Percentiles rank a stretch among this genome's conserved stretches.
These are phyloP conservation scores for Darevskia nairensis DNA, from an alignment of 2,797 vertebrate genomes.

Conservation along the genomic window DNA sequence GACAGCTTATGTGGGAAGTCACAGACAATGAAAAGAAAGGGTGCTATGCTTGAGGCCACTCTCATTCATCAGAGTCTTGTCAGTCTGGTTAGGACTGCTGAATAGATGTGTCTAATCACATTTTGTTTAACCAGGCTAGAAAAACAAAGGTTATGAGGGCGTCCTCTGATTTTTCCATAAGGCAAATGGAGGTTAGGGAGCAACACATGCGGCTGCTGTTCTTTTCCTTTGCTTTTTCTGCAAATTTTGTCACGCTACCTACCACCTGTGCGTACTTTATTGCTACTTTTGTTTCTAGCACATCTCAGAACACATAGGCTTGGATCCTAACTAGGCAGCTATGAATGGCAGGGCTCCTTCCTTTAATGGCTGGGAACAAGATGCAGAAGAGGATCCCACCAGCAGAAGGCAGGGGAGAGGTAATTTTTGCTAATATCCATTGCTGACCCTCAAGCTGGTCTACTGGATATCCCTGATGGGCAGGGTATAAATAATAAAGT, in stretches of 20 bases:
- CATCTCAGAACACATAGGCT: neutral
- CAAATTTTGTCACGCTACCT: neutral
- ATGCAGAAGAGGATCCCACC: no score
- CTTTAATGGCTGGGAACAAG: no score
- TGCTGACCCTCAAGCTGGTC: no score
- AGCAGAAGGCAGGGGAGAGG: no score
- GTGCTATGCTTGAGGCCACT: constrained; percentile 45
- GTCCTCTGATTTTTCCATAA: constrained; percentile 33
- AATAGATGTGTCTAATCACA: constrained; percentile 51
- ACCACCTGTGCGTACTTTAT: neutral
- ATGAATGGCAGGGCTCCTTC: no score
- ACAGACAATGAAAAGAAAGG: constrained; percentile 43
- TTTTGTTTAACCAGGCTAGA: constrained; percentile 55
- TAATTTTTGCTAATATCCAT: no score
- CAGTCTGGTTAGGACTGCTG: constrained; percentile 43
- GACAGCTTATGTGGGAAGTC: constrained; percentile 62
- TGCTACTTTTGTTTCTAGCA: neutral
- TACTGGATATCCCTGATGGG: no score
- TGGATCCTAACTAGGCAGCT: no score
- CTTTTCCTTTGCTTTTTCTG: neutral
- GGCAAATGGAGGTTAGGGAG: constrained; percentile 5
- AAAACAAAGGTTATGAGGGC: constrained; percentile 52
- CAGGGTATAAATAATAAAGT: no score
- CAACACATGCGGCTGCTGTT: neutral
- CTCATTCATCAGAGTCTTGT: constrained; percentile 58